Base-by-base conservation (phyloP, 2,797 vertebrate genomes). In the Diplodus sargus region DNA sequence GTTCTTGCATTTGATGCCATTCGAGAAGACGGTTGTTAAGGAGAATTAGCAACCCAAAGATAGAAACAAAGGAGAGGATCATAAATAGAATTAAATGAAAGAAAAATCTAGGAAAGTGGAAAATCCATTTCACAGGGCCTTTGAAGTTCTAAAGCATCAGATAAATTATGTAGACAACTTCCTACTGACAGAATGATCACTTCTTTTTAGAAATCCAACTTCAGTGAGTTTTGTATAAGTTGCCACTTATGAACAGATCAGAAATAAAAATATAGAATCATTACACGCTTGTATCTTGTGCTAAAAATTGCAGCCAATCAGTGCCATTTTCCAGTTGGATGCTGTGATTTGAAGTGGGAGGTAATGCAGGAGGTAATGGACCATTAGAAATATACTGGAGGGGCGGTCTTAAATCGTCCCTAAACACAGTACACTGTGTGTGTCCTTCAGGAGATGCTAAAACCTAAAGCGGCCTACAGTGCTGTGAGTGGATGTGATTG, bases 341-440 rank as follows among this genome's bases (percentile, higher is more conserved):
- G 51, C 48, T 64, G 59, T 47, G 9, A 72, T 65, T 81, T 61
- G 13, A 49, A 17, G 22, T 10, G 34, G 7, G 7, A 4, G 3
- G 3, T 28, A 4, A 4, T 51, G 3, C 11, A 7, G 22, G 42
- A 20, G 17, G 8, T 57, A 59, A 64, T 39, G 39, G 62, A 43
- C 56, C 9, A 23, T 67, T 68, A 25, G 43, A 57, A 53, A 51
- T 5, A 14, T 49, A 54, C 54, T 56, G 23, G 25, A 25, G 49
- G 2, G 3, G 54, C 13, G 57, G 25, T 52, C 48, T 67, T 74
- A 51, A 76, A 15, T 78, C 48, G 0, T 39, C 51, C n/a, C 11
- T 53, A 48, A 78, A 70, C 14, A 52, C 52, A 62, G 48, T 49
- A 18, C 43, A 53, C 34, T 62, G 16, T 17, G 14, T 22, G 25